Evolutionary conservation across 2,888 invertebrate species (phyloP), one percentile per base, ranked within the genome.

Genomic region (Cephus nigrinus): DNA sequence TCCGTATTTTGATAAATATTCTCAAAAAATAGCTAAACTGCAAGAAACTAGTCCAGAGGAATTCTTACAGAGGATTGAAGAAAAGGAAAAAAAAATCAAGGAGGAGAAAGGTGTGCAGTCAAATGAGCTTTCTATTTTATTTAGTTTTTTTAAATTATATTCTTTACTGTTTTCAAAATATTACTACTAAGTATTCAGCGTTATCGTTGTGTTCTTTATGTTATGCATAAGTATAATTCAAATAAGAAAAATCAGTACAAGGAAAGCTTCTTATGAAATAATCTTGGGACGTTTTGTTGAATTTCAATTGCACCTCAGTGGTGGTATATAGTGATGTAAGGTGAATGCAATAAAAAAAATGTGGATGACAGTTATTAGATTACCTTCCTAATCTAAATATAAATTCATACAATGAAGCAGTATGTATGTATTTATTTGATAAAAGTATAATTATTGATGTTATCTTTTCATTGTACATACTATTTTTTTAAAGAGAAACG

Each of bases 1-100:
- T 92, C 97, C 97, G 0, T 97, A 95, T 88, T 97, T 93, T 86
- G 95, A 95, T 31, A 97, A 97, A 88, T 97, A 97, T 92, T 95
- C 96, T 0, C 92, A 93, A 1, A 96, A 96, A 90, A 96, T 97
- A 82, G 94, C 95, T 0, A 92, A 94, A 80, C 89, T 96, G 32
- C 96, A 97, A 89, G 92, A 95, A 90, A 95, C 95, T 0, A 94
- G 95, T 3, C 96, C 97, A 0, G 95, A 95, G 84, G 96, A 96
- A 88, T 96, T 97, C 87, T 85, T 95, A 73, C 91, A 93, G 55
- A 93, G 94, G 81, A 90, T 96, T 15, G 95, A 95, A 86, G 92
- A 92, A 40, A 92, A 93, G 79, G 92, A 92, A 73, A 83, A 85
- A 69, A 83, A 87, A 40, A 23, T 84, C 11, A 88, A 92, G 87